Evolutionary conservation across 1,140 invertebrate genomes (phyloP).

Genomic region (Heliconius congener): DNA sequence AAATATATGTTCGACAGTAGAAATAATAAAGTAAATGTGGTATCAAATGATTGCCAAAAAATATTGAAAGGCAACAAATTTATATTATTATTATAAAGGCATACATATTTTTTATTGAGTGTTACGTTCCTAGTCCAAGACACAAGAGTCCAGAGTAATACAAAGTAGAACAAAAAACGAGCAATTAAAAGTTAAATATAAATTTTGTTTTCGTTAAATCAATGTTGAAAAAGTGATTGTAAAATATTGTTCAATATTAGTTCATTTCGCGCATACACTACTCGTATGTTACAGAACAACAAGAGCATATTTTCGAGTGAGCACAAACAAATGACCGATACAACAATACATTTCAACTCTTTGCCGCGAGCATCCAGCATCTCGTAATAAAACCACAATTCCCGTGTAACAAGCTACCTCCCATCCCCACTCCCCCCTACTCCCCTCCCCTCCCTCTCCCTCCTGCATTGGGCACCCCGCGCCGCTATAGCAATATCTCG

Average conservation of each 20-base stretch:
- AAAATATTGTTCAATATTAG: neutral
- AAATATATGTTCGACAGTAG: too few species aligned
- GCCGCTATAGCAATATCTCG: slow-evolving; percentile 7
- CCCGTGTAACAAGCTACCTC: slow-evolving; percentile 7
- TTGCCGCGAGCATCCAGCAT: neutral
- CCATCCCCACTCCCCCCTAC: neutral
- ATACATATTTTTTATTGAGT: too few species aligned
- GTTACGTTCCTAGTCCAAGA: too few species aligned
- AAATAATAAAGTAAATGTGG: too few species aligned
- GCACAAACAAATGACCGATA: slow-evolving; percentile 10
- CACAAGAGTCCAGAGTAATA: too few species aligned
- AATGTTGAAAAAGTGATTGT: neutral
- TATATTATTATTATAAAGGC: too few species aligned
- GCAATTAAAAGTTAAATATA: too few species aligned
- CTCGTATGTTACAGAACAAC: neutral
- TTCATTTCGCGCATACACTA: neutral
- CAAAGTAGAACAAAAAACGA: too few species aligned
- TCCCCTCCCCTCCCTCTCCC: neutral
- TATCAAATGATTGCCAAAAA: too few species aligned
- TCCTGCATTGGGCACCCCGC: neutral
- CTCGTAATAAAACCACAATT: slow-evolving; percentile 19
- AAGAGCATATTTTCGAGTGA: slow-evolving; percentile 14
- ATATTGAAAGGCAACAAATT: too few species aligned
- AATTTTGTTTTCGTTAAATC: too few species aligned
- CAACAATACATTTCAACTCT: slow-evolving; percentile 14